A percentile compares a stretch with the other conserved stretches of the same genome.
Evolutionary conservation across 2,797 vertebrate species (phyloP).

Genomic region (Ciconia nigra): DNA sequence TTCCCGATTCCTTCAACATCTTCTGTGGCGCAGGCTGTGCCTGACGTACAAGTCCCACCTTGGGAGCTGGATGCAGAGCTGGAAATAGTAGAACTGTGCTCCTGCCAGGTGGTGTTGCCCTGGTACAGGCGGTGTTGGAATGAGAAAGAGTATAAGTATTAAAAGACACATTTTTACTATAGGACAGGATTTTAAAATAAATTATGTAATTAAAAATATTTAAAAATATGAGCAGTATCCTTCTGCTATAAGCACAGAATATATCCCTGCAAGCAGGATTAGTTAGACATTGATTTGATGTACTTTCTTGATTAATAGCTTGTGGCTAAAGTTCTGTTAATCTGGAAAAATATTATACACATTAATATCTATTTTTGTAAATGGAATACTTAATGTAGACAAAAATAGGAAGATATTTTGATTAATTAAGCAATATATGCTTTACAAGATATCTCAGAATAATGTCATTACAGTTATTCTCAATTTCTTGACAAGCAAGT

Average conservation of each 20-base stretch:
- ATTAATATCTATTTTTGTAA: neutral
- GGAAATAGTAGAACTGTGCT: neutral
- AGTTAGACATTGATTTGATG: neutral
- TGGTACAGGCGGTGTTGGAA: neutral
- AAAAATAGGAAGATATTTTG: neutral
- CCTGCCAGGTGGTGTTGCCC: neutral
- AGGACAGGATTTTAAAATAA: neutral
- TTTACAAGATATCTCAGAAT: neutral
- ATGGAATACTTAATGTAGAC: neutral
- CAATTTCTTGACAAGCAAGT: neutral
- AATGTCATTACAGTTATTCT: neutral
- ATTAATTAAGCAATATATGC: neutral
- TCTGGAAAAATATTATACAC: neutral
- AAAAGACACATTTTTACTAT: neutral
- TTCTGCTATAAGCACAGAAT: neutral
- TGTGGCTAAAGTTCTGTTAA: neutral
- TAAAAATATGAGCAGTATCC: neutral
- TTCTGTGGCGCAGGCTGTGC: neutral
- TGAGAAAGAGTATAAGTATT: neutral
- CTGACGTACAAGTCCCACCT: neutral
- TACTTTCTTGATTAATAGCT: neutral
- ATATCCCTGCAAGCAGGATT: neutral
- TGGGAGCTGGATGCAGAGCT: neutral
- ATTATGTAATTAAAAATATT: neutral
- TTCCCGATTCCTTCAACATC: neutral